Base-by-base conservation (phyloP, 1,140 invertebrate species). In the Drosophila asahinai region DNA sequence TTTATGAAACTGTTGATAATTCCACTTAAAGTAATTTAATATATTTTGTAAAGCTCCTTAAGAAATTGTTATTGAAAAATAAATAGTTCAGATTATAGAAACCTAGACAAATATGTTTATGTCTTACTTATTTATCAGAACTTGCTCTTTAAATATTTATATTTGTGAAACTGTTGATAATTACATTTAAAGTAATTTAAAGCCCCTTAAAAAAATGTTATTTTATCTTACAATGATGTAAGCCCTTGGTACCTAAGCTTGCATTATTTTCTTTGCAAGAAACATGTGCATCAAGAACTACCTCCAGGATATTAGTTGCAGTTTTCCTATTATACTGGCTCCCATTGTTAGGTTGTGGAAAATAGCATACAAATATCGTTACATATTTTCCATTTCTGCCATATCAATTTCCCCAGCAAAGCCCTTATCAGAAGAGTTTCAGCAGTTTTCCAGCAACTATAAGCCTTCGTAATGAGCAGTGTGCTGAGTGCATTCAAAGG, bases 381-480 rank as follows among this genome's bases (percentile, higher is more conserved):
- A 19, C 52, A 22, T 38, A 55, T 36, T 54, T 36, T 17, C 22
- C 3, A 25, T 33, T 2, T 25, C 40, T 57, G 33, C 7, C 2
- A 6, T 40, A 25, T 57, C 7, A 0, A 22, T 55, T 57, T 40
- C 19, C 14, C 11, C 4, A 36, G 36, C 40, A 57, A 40, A 54
- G 30, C 15, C n/a, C n/a, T 5, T 14, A 14, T 14, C 11, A 14
- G 36, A 9, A 14, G 2, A 36, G 11, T 54, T 40, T 22, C 22
- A 40, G 36, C 52, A 55, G 14, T 38, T 55, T 38, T 8, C 7
- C 54, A 25, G 54, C 19, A 57, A 40, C 54, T 57, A n/a, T 57
- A 40, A 55, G 54, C 54, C 54, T 25, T n/a, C 5, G 19, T 57
- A 40, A 40, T 25, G 33, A 57, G 54, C 19, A 15, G 22, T 40